These are phyloP conservation scores for roundworm (Caenorhabditis elegans) DNA, from an alignment of 1,140 invertebrate genomes.

Conservation along the genomic window DNA sequence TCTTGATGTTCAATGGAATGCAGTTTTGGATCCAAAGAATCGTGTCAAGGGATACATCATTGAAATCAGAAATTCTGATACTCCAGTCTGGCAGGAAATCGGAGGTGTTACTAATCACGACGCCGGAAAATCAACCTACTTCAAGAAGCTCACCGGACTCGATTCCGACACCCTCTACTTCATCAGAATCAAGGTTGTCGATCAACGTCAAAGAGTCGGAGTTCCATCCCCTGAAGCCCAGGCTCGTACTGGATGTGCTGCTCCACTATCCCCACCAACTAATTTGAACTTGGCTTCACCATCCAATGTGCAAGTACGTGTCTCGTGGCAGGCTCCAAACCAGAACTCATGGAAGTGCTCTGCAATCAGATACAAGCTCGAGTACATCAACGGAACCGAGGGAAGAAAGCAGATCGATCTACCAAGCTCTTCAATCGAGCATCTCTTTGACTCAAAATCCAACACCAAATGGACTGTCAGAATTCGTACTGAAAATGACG, in stretches of 20 bases:
- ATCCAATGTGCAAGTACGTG: constrained; percentile 57
- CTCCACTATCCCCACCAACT: constrained; percentile 59
- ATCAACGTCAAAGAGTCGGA: constrained; percentile 55
- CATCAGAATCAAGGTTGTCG: constrained; percentile 63
- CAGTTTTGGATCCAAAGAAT: constrained; percentile 61
- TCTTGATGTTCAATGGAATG: constrained; percentile 63
- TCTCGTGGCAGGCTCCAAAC: constrained; percentile 61
- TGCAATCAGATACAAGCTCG: constrained; percentile 52
- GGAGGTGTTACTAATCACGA: constrained; percentile 59
- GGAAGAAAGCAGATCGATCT: constrained; percentile 45
- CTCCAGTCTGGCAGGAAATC: constrained; percentile 57
- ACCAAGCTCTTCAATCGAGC: constrained; percentile 53
- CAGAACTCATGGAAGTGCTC: constrained; percentile 61
- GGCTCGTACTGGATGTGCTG: constrained; percentile 64
- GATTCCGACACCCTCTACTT: constrained; percentile 66
- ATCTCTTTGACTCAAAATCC: constrained; percentile 59
- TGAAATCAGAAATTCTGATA: constrained; percentile 59
- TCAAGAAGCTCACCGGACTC: constrained; percentile 54
- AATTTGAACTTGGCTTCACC: constrained; percentile 62
- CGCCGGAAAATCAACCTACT: constrained; percentile 55
- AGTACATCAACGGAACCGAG: constrained; percentile 45
- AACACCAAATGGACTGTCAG: constrained; percentile 63
- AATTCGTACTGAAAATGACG: constrained; percentile 63
- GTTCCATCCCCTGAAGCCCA: constrained; percentile 65
- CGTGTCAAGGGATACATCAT: constrained; percentile 63